A percentile compares a stretch with the other conserved stretches of the same genome.
These are phyloP conservation scores for Phalanger gymnotis DNA, from an alignment of 2,797 vertebrate genomes.

Conservation along the genomic window DNA sequence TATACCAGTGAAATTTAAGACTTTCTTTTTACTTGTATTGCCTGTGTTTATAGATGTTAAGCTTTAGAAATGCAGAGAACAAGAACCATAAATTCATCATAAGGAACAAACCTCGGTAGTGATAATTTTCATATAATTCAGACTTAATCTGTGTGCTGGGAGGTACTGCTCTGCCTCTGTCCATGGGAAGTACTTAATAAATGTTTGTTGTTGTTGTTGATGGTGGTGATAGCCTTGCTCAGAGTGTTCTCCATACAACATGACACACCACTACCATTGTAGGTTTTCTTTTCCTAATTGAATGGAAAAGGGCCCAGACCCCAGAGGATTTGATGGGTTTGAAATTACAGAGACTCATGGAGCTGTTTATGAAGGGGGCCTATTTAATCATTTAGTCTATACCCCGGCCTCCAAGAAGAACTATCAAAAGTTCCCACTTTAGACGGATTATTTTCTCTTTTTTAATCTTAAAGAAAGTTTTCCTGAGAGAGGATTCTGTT, in stretches of 20 bases:
- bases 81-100: background rate
- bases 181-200: background rate
- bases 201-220: background rate
- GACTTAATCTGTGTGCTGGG: background rate
- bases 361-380: background rate
- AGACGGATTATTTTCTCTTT: background rate
- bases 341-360: background rate
- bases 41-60: background rate
- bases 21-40: background rate
- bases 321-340: background rate
- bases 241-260: background rate
- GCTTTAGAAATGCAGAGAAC: background rate
- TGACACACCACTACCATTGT: background rate
- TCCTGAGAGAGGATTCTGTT: background rate
- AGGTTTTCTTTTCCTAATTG: background rate
- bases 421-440: background rate
- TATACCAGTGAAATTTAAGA: background rate
- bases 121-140: too few species aligned
- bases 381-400: background rate
- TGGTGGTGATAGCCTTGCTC: background rate
- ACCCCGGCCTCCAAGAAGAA: background rate
- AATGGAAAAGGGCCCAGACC: background rate
- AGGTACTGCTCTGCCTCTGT: background rate
- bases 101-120: background rate
- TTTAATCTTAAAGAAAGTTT: background rate